Evolutionary conservation across 2,797 vertebrate genomes (phyloP), one percentile per base, ranked within the genome.

Genomic region (Thunnus albacares): DNA sequence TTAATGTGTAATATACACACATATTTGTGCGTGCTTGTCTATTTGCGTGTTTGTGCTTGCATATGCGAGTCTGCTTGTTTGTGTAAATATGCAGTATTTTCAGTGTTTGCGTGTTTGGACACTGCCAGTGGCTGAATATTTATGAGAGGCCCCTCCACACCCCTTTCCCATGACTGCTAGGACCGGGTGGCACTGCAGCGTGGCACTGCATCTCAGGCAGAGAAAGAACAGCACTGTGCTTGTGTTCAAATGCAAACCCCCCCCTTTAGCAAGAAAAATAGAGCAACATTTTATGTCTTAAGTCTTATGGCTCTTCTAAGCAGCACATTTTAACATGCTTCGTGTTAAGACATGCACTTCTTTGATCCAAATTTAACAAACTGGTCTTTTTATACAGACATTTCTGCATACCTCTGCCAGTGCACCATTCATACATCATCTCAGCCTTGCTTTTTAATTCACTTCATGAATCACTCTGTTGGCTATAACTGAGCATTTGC

Each of bases 91-190:
- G 83, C 58, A 51, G 47, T 33, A 61, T 79, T 79, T 63, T 63
- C 26, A 12, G 68, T 68, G 76, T 70, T 59, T 70, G 22, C 71
- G 77, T 86, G 73, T 82, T 72, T 60, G 69, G 77, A 75, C 75
- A 38, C 77, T 61, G 87, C 78, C 76, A 68, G 81, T 61, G 52
- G 73, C 43, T 93, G 94, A 91, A 94, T 93, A 93, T 90, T 93
- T 89, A 95, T 95, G 92, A 93, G 92, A 91, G 90, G 89, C 87
- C 89, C 88, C 55, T 82, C 84, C 79, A 83, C 85, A 60, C 81
- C 82, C 53, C 71, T 91, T 92, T 92, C 89, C 86, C 90, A 89
- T 86, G 89, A 85, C 90, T 77, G 75, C 83, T 77, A 86, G 85
- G 87, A 89, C 86, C 38, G 90, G 88, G 84, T 92, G 93, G 88